A percentile compares a stretch with the other conserved stretches of the same genome.
These are phyloP conservation scores for Propithecus coquereli DNA, from an alignment of 2,113 vertebrate genomes.

Conservation along the genomic window DNA sequence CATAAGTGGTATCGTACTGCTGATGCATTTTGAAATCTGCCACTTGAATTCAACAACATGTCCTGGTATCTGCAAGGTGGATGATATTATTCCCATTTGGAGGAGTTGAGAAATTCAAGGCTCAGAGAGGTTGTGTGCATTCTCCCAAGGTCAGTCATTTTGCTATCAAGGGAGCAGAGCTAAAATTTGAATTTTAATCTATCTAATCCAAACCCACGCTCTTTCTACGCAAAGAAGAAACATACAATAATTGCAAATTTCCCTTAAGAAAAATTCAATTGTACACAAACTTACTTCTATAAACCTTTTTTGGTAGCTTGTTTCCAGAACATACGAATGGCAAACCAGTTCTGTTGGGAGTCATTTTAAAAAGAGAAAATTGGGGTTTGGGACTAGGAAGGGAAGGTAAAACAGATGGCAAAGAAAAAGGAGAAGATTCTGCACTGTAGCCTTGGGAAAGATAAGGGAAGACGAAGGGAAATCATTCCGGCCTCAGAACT, in stretches of 20 bases:
- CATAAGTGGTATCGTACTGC: background rate
- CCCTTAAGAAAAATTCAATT: slow-evolving; percentile 42
- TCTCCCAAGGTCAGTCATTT: slow-evolving; percentile 14
- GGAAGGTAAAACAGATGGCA: background rate
- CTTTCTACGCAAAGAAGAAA: slow-evolving; percentile 25
- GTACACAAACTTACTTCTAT: slow-evolving; percentile 10
- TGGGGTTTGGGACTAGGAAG: slow-evolving; percentile 24
- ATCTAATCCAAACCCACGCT: background rate
- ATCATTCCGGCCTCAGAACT: background rate
- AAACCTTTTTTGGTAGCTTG: slow-evolving; percentile 32
- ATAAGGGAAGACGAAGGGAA: background rate
- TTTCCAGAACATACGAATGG: background rate
- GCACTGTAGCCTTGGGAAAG: slow-evolving; percentile 28
- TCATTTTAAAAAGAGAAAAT: slow-evolving; percentile 43
- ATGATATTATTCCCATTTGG: background rate
- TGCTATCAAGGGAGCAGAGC: background rate
- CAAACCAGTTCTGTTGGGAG: background rate
- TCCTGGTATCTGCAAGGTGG: background rate
- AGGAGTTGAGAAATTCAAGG: background rate
- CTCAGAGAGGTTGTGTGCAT: background rate
- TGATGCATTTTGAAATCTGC: background rate
- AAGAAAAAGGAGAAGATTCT: slow-evolving; percentile 24
- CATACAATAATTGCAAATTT: background rate
- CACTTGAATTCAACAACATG: slow-evolving; percentile 9
- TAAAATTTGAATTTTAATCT: slow-evolving; percentile 10